Base-by-base conservation (phyloP, 2,888 invertebrate species). In the Galerucella nymphaeae region DNA sequence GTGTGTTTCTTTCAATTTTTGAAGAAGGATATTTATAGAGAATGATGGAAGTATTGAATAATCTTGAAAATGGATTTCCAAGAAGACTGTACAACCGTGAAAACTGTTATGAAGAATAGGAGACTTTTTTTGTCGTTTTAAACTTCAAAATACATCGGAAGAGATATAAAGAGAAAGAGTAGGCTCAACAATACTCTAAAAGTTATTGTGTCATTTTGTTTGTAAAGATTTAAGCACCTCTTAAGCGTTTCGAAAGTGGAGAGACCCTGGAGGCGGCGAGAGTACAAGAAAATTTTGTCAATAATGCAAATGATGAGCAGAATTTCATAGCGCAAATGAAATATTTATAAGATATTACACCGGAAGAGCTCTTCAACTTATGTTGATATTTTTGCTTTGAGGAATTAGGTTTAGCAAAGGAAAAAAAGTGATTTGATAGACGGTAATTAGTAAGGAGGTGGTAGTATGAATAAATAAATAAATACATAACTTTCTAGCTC, bases 151-250 rank as follows among this genome's bases (percentile, higher is more conserved):
- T 14, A 59, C n/a, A 38, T 59, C n/a, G 59, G 38, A n/a, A 59
- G 11, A 59, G 38, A 59, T 30, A 59, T 38, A 38, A 30, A 59
- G n/a, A 59, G n/a, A 59, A 16, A 59, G 38, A 59, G 38, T 14
- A 30, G 38, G 59, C 66, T 53, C 66, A 66, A 70, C 66, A 71
- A 66, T 71, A 57, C 71, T 57, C 41, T 55, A n/a, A 71, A 67
- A 71, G 66, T 66, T 71, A 71, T 71, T 62, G 66, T 61, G 62
- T 42, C 62, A 48, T 66, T 67, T 66, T 66, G 63, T 71, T 67
- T 59, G 48, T 18, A 62, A 66, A 62, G 62, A 63, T n/a, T n/a
- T 45, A 53, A 71, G 71, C 23, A 62, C 66, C 53, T 62, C 71
- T 71, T 42, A 66, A 66, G 71, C 42, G 66, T 67, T 66, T 71